Conservation (phyloP, 2,888 invertebrate genomes). For the Himalopsyche anomala region DNA sequence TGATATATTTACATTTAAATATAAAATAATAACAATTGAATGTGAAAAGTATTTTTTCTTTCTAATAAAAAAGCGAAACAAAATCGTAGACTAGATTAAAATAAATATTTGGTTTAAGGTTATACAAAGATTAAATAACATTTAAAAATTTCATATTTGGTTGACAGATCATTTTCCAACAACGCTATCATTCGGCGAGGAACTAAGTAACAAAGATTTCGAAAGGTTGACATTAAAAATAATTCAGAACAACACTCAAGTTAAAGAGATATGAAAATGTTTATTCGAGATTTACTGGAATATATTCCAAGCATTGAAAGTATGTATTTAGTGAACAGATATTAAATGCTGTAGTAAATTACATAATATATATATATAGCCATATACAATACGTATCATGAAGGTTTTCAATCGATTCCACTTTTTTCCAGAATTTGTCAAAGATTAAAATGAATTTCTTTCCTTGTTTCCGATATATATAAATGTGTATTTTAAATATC, state of each 20-base stretch:
- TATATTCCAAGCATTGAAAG: no score
- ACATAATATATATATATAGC: no score
- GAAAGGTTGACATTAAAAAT: neutral
- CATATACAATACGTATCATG: no score
- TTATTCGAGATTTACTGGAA: no score
- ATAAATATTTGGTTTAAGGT: constrained; percentile 30
- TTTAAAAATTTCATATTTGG: constrained; percentile 33
- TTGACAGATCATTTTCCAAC: constrained; percentile 29
- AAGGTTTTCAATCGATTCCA: no score
- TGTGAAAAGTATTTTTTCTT: neutral
- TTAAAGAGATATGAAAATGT: no score
- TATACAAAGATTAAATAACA: constrained; percentile 35
- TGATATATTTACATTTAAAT: constrained; percentile 37
- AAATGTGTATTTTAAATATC: no score
- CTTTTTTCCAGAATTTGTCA: no score
- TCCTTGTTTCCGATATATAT: no score
- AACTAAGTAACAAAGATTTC: neutral
- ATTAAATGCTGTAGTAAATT: no score
- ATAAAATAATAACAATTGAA: constrained; percentile 35
- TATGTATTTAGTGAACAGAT: no score
- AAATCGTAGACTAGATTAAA: constrained; percentile 31
- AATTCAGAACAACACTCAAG: neutral
- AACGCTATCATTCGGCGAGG: neutral
- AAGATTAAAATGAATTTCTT: no score
- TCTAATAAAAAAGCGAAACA: constrained; percentile 18